phyloP scores from a whole-genome alignment of 2,797 vertebrate genomes.

The Vipera ursinii region DNA sequence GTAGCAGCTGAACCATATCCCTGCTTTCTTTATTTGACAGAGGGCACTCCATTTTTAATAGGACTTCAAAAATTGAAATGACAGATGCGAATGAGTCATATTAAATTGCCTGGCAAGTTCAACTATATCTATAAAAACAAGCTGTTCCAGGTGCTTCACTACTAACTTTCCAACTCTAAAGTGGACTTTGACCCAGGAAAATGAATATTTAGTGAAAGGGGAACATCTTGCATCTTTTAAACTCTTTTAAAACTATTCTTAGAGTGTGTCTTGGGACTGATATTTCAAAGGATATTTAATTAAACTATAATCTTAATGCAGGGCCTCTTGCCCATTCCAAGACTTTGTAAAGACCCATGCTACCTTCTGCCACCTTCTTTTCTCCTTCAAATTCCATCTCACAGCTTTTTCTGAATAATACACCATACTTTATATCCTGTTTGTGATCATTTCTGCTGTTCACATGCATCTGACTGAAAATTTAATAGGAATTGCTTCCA shows the following conservation, averaged over 20 bases:
- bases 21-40: constrained; percentile 1
- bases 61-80: constrained; percentile 44
- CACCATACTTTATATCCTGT: background rate
- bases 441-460: background rate
- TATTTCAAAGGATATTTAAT: background rate
- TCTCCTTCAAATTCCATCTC: background rate
- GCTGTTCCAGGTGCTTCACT: constrained; percentile 10
- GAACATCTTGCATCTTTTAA: background rate
- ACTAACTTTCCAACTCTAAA: background rate
- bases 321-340: background rate
- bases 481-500: background rate
- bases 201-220: background rate
- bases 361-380: background rate
- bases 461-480: background rate
- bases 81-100: background rate
- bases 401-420: background rate
- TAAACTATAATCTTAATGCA: background rate
- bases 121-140: constrained; percentile 19
- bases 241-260: background rate
- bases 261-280: background rate
- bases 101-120: constrained; percentile 19
- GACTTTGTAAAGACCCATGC: background rate
- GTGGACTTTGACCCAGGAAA: constrained; percentile 1
- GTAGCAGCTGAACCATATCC: constrained; percentile 36
- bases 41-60: constrained; percentile 31